Base-by-base conservation (phyloP, 2,888 invertebrate species). In the Gnatocerus cornutus region DNA sequence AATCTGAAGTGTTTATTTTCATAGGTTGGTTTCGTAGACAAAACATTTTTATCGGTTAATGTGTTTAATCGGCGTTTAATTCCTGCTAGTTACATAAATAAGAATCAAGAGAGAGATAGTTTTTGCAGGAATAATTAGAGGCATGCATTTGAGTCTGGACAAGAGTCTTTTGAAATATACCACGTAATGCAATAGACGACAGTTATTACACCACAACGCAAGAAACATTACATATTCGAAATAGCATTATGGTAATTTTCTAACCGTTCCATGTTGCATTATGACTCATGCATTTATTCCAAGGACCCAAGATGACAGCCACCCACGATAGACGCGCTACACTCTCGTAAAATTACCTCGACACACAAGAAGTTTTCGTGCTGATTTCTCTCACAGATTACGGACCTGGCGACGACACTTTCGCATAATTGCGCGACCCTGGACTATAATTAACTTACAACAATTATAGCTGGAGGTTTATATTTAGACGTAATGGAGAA, bases 181-280 rank as follows among this genome's bases (percentile, higher is more conserved):
- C 68, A 66, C 55, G 64, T 55, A 67, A 12, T 73, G 73, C 53
- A 39, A 53, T 63, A 63, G 55, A 45, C 69, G 73, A 73, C 73
- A 73, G 71, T 73, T 73, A 73, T 73, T 73, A 68, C 71, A 63
- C 58, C 68, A 50, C 63, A 63, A 66, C 68, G 64, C 62, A 69
- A 73, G 71, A 71, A 73, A 73, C 71, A 71, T 68, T 69, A 50
- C 69, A 71, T 65, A 71, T 73, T 73, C 71, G 67, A 55, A 71
- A 71, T 67, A 69, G 68, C 64, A 63, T 71, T 71, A 73, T 73
- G 73, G 69, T 73, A 73, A 73, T 73, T 66, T 63, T 50, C 71
- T 64, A 46, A 59, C 58, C 62, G 55, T 52, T 39, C 64, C 39
- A 59, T 67, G 59, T 67, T 59, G 66, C 66, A 59, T 58, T 59